A percentile compares a stretch with the other conserved stretches of the same genome.
phyloP scores from a whole-genome alignment of 2,113 vertebrate genomes.

The Neomonachus schauinslandi region DNA sequence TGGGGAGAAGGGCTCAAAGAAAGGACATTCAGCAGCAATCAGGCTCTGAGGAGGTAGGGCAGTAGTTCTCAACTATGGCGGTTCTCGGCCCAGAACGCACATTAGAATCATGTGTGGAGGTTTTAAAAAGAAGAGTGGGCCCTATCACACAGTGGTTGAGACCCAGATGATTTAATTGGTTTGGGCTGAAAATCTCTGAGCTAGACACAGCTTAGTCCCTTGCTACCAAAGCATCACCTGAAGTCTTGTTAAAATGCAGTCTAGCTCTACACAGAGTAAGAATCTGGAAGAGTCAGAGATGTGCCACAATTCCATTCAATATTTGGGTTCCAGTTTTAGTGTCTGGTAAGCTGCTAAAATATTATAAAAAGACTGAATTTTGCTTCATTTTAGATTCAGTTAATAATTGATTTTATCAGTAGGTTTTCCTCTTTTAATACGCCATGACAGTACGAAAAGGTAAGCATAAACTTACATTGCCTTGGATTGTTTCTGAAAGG shows the following conservation, averaged over 20 bases:
- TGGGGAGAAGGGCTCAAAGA: background rate
- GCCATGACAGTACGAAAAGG: background rate
- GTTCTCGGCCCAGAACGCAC: background rate
- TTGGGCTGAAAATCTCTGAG: background rate
- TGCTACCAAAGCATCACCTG: background rate
- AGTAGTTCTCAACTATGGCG: background rate
- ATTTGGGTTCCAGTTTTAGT: background rate
- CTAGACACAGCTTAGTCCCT: background rate
- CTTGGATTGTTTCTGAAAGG: background rate
- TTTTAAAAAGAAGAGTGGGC: background rate
- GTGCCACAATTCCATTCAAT: background rate
- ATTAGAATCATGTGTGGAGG: background rate
- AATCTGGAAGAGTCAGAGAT: background rate
- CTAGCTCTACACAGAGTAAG: background rate
- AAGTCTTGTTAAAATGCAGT: background rate
- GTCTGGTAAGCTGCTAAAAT: background rate
- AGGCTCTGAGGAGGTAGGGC: background rate
- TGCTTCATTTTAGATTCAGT: slow-evolving; percentile 4
- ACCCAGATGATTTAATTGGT: background rate
- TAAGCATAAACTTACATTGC: background rate
- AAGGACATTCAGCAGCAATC: background rate
- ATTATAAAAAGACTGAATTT: background rate
- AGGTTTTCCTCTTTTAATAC: background rate
- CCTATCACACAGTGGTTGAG: background rate
- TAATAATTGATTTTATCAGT: slow-evolving; percentile 4